phyloP scores from a whole-genome alignment of 2,888 invertebrate genomes.

The Scelioninae gen. 1 region DNA sequence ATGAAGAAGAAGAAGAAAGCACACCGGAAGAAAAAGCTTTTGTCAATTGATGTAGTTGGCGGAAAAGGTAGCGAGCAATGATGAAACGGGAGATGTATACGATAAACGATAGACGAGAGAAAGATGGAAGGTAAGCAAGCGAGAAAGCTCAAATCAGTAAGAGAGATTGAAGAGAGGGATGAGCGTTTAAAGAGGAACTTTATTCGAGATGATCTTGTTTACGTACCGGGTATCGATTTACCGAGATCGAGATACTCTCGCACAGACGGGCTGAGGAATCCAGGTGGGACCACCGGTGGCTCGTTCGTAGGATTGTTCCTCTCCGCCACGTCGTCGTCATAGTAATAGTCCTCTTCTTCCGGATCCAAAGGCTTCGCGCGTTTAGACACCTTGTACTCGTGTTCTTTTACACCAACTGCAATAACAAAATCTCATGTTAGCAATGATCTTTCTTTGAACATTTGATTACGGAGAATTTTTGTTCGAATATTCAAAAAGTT shows the following conservation, averaged over 20 bases:
- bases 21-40: conserved; percentile 24
- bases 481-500: no score
- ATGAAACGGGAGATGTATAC: conserved; percentile 54
- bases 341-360: conserved; percentile 84
- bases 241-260: conserved; percentile 94
- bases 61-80: conserved; percentile 46
- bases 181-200: conserved; percentile 70
- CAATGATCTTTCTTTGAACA: neutral
- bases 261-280: conserved; percentile 93
- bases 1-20: conserved; percentile 6
- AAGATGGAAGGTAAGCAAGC: conserved; percentile 45
- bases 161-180: conserved; percentile 50
- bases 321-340: conserved; percentile 84
- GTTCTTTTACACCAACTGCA: conserved; percentile 69
- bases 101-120: conserved; percentile 52
- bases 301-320: conserved; percentile 85
- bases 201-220: conserved; percentile 77
- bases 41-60: conserved; percentile 41
- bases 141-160: conserved; percentile 48
- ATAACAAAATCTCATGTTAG: conserved; percentile 36
- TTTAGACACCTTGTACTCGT: conserved; percentile 79
- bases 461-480: no score
- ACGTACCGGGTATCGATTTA: conserved; percentile 94
- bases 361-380: conserved; percentile 84
- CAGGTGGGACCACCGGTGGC: conserved; percentile 88